Base-by-base conservation (phyloP, 2,888 invertebrate genomes). In the Tachystola acroxantha region DNA sequence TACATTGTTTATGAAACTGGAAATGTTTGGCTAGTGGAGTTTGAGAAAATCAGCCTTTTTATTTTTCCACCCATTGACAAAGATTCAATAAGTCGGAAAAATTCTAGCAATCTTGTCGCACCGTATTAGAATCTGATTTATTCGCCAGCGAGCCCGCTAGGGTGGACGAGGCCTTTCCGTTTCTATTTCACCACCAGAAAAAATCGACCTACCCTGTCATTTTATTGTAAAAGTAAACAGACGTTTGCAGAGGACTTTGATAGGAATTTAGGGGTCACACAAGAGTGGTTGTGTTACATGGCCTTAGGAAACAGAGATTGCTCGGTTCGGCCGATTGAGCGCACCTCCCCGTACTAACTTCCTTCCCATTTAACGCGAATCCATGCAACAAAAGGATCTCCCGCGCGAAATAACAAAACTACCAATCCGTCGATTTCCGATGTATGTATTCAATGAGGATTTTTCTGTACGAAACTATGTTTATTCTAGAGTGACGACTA, bases 391-490 rank as follows among this genome's bases (percentile, higher is more conserved):
- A 85, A 76, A 80, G 76, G 68, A 74, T 69, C 68, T 74, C 70
- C 62, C 75, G 79, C 76, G 82, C 65, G 81, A 82, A 86, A 84
- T 84, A 85, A 84, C 82, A 78, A 78, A 84, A 81, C 80, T 82
- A 81, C 65, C 73, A 69, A 78, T 75, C 63, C 66, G 64, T 59
- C 67, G 53, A 62, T 62, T 60, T 66, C 59, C 67, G 57, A 54
- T 42, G 40, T 59, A 57, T 59, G 57, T 54, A 59, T 59, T 49
- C 59, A 62, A 64, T 65, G 58, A 25, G 31, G 36, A 36, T 33
- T 30, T 24, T 34, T 20, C n/a, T n/a, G n/a, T n/a, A n/a, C n/a
- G n/a, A n/a, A n/a, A 25, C 26, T 35, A 10, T 31, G 28, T 20
- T 24, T 24, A 24, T n/a, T 24, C 1, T n/a, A 24, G 24, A n/a